Evolutionary conservation across 2,113 vertebrate species (phyloP), one percentile per base, ranked within the genome.

Genomic region (Engraulis encrasicolus): DNA sequence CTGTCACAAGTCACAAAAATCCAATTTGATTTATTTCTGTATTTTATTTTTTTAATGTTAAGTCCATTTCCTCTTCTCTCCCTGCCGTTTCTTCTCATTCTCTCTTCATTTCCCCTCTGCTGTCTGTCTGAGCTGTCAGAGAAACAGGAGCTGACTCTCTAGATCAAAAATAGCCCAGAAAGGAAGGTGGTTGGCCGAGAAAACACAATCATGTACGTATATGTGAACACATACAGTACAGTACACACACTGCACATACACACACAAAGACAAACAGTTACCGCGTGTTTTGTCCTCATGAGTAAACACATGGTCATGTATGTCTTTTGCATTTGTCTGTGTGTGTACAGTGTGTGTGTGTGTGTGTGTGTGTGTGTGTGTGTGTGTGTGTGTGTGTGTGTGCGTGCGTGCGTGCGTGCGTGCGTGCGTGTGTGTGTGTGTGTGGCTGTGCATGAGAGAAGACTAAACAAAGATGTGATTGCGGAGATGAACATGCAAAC

Each of bases 91-190:
- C 86, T 87, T 91, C 83, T 85, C 90, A 85, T 74, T 81, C 81
- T 87, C 84, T 87, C 50, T 78, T 50, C 82, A 49, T 81, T 80
- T 86, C 58, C 81, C 50, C 79, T 82, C 80, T 1, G 27, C 81
- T 79, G 84, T 80, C 50, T 45, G 81, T 71, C 66, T 58, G 78
- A 82, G 74, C 77, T 82, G 81, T 82, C 84, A 79, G 78, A 81
- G 61, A 81, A 87, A 48, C 83, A 82, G 40, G 79, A 87, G 80
- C 80, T 85, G 83, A 87, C n/a, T n/a, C 86, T 84, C 85, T 82
- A 54, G 31, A 79, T 85, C 78, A 85, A 54, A 85, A 85, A 82
- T 80, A 85, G 78, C 85, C 81, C 40, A 11, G 66, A 82, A 52
- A 79, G 78, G 78, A 83, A 50, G 34, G 78, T 20, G 77, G 66